phyloP scores from a whole-genome alignment of 2,888 invertebrate species.

The Pycnomerus fuliginosus region DNA sequence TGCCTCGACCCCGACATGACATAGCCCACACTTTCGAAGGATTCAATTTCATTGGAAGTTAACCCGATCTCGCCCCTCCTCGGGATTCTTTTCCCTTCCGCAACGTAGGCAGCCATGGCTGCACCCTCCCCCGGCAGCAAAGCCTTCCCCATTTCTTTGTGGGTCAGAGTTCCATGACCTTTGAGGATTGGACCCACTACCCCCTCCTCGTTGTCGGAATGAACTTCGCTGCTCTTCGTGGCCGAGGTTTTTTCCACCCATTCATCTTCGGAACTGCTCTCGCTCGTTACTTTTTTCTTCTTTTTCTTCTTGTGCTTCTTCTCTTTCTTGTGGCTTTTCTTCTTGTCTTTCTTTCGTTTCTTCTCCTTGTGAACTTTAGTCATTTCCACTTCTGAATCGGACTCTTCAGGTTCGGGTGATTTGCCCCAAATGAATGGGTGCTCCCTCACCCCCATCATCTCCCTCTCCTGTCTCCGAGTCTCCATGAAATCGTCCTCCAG shows the following conservation, averaged over 20 bases:
- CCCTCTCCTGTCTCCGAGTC: conserved; percentile 69
- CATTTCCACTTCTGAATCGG: conserved; percentile 32
- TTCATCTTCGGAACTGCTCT: conserved; percentile 57
- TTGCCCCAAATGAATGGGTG: conserved; percentile 72
- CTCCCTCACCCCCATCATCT: conserved; percentile 70
- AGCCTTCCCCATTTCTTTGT: conserved; percentile 88
- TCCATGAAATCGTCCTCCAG: conserved; percentile 68
- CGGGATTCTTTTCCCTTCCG: conserved; percentile 98
- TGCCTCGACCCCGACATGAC: conserved; percentile 92
- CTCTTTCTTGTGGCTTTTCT: conserved; percentile 58
- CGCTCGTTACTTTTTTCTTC: conserved; percentile 50
- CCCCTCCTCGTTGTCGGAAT: conserved; percentile 55
- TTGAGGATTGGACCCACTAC: conserved; percentile 65
- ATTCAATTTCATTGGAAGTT: conserved; percentile 90
- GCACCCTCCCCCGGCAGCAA: conserved; percentile 97
- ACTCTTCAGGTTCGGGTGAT: conserved; percentile 68
- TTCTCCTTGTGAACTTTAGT: conserved; percentile 31
- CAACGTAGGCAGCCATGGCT: conserved; percentile 99
- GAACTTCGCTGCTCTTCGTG: conserved; percentile 38
- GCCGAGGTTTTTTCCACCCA: conserved; percentile 69
- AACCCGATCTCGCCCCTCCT: conserved; percentile 97
- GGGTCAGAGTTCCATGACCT: conserved; percentile 68
- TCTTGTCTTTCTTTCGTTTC: conserved; percentile 57
- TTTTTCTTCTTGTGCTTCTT: conserved; percentile 58
- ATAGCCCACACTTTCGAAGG: conserved; percentile 91